Percentiles rank a stretch among this genome's conserved stretches.
Evolutionary conservation across 1,140 invertebrate genomes (phyloP).

Genomic region (Drosophila ironensis): DNA sequence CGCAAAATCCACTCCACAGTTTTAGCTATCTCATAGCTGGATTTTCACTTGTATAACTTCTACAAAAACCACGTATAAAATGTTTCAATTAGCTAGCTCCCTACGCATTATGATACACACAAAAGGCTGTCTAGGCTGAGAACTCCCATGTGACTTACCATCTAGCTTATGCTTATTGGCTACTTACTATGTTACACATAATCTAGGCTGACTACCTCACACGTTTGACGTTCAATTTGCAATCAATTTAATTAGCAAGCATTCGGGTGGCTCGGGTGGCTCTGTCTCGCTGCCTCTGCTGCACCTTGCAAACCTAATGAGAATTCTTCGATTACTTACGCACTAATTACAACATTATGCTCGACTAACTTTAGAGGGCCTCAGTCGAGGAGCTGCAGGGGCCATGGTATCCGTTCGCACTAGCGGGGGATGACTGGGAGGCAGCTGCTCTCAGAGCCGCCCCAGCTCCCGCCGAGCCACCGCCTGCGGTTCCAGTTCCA

Average conservation of each 20-base stretch:
- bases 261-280: no score
- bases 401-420: constrained; percentile 66
- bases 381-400: constrained; percentile 80
- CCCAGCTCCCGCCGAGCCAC: constrained; percentile 12
- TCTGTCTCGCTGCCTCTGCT: neutral
- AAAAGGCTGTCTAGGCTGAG: constrained; percentile 18
- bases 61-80: constrained; percentile 71
- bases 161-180: constrained; percentile 18
- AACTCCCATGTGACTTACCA: constrained; percentile 30
- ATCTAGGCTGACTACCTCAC: constrained; percentile 69
- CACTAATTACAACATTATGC: constrained; percentile 14
- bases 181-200: constrained; percentile 77
- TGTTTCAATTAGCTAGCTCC: constrained; percentile 38
- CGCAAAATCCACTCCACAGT: neutral
- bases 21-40: neutral
- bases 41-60: constrained; percentile 55
- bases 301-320: constrained; percentile 19
- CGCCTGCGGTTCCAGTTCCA: no score
- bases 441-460: constrained; percentile 20
- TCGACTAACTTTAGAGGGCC: constrained; percentile 59
- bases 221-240: constrained; percentile 73
- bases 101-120: constrained; percentile 32
- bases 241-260: constrained; percentile 55
- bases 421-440: constrained; percentile 26
- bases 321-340: constrained; percentile 24